phyloP scores from a whole-genome alignment of 2,888 invertebrate species.

The Tryphoninae sp. region DNA sequence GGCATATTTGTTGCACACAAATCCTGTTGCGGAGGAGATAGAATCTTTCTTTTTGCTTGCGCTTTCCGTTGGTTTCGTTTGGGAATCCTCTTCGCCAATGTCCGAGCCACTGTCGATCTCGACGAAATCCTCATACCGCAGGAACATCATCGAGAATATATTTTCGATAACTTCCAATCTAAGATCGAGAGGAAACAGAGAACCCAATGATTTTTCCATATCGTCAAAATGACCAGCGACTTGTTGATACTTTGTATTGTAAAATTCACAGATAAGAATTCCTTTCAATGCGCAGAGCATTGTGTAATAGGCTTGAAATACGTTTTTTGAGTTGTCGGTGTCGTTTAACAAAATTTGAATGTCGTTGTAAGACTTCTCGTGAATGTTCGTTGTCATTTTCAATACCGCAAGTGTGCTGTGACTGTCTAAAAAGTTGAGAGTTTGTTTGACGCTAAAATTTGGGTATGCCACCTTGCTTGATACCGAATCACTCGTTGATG shows the following conservation, averaged over 20 bases:
- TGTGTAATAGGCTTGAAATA: slow-evolving; percentile 72
- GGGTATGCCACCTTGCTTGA: slow-evolving; percentile 48
- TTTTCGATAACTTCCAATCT: slow-evolving; percentile 86
- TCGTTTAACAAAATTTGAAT: slow-evolving; percentile 70
- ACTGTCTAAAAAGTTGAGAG: slow-evolving; percentile 70
- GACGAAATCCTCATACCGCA: slow-evolving; percentile 85
- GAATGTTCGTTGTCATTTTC: slow-evolving; percentile 73
- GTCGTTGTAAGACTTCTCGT: slow-evolving; percentile 69
- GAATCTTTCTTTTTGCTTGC: slow-evolving; percentile 70
- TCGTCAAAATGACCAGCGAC: slow-evolving; percentile 66
- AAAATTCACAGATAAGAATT: slow-evolving; percentile 70
- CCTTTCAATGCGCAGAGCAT: slow-evolving; percentile 73
- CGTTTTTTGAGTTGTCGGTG: slow-evolving; percentile 60
- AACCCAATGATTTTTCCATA: slow-evolving; percentile 68
- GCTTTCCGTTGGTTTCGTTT: slow-evolving; percentile 72
- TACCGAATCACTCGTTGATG: not conserved
- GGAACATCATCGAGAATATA: slow-evolving; percentile 87
- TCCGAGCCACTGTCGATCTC: slow-evolving; percentile 78
- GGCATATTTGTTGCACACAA: slow-evolving; percentile 84
- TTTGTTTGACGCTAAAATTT: slow-evolving; percentile 68
- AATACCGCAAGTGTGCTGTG: slow-evolving; percentile 71
- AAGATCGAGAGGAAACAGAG: slow-evolving; percentile 69
- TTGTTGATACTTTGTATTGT: slow-evolving; percentile 60
- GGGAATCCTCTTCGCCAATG: slow-evolving; percentile 82
- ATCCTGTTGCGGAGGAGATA: slow-evolving; percentile 80